These are phyloP conservation scores for Hemichromis elongatus DNA, from an alignment of 2,113 vertebrate species.

Conservation along the genomic window DNA sequence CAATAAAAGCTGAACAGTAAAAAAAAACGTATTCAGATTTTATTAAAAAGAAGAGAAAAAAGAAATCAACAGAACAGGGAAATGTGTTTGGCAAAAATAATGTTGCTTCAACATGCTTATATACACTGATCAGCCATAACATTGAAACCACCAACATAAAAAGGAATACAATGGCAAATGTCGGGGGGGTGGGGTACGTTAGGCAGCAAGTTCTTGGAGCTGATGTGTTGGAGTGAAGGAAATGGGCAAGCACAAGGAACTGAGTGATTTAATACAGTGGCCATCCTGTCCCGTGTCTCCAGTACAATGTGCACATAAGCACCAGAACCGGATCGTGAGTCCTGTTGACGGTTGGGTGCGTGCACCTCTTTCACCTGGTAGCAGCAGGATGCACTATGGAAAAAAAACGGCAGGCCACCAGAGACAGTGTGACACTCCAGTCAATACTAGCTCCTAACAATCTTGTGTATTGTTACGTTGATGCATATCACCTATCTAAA, in stretches of 20 bases:
- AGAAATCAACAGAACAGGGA: slow-evolving; percentile 22
- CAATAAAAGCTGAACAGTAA: slow-evolving; percentile 94
- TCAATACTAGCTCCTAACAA: neutral
- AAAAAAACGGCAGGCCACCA: neutral
- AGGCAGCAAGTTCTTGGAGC: neutral
- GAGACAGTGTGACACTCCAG: neutral
- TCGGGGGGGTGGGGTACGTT: neutral
- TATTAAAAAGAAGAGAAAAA: slow-evolving; percentile 13
- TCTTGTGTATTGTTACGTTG: neutral
- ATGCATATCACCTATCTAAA: neutral
- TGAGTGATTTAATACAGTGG: neutral
- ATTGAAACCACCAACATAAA: neutral
- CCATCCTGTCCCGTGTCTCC: neutral
- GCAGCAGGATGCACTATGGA: neutral
- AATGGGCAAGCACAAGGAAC: neutral
- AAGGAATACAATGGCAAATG: neutral
- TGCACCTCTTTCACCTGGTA: neutral
- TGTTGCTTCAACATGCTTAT: slow-evolving; percentile 49
- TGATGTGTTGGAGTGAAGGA: neutral
- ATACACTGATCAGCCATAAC: neutral
- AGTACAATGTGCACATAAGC: neutral
- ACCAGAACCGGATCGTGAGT: neutral
- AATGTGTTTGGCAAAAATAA: slow-evolving; percentile 43
- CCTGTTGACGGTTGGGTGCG: neutral
- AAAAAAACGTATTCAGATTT: slow-evolving; percentile 60